Base-by-base conservation (phyloP, 2,888 invertebrate genomes). In the Emmelina monodactyla region DNA sequence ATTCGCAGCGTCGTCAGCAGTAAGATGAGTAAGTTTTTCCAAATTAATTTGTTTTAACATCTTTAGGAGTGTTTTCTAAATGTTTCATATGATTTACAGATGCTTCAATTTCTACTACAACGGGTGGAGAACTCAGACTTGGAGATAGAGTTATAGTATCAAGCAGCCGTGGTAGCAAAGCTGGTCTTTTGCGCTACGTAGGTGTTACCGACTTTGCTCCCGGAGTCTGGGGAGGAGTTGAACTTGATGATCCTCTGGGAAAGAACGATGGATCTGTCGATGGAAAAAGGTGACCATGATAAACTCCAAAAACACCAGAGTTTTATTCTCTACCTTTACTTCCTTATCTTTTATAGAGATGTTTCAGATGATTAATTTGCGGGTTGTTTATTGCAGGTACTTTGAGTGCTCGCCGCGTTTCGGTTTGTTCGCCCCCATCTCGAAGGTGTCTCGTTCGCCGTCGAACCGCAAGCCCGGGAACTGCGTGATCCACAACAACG, bases 231-330 rank as follows among this genome's bases (percentile, higher is more conserved):
- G 96, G 92, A 42, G 97, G 97, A 14, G 90, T 98, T 13, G 96
- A 97, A 66, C 82, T 98, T 47, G 96, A 97, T 61, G 94, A 96
- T 46, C 88, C 94, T 1, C 76, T 89, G 39, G 98, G 98, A 35
- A 97, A 97, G 75, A 97, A 98, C 68, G 96, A 98, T 60, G 97
- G 98, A 38, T 88, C 92, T 33, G 94, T 97, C 19, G 92, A 88
- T 45, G 96, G 94, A 36, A 89, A 88, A 70, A 90, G 94, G 94
- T 97, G 69, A 30, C 40, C 19, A 9, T 9, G 19, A 6, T 5
- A 11, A 28, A 28, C 5, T 28, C 28, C 28, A 6, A 9, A 5
- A 19, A 6, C 28, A n/a, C 28, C 9, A 14, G 29, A 13, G 12
- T 29, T 29, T 29, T 13, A 3, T 13, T 4, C 11, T 10, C 6